Base-by-base conservation (phyloP, 1,140 invertebrate species). In the Lucilia cuprina region DNA sequence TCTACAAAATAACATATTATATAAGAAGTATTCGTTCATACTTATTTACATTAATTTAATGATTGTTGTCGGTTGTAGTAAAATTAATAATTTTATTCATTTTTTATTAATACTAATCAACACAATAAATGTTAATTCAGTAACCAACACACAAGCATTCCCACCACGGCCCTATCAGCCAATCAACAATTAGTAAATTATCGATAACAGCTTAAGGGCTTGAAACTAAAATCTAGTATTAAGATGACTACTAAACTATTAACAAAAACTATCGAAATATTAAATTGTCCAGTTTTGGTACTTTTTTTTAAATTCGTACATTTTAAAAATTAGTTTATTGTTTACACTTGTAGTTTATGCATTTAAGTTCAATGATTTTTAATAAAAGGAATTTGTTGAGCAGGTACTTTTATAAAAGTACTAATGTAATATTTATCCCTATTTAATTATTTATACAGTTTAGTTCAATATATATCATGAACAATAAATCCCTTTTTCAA, bases 21-120 rank as follows among this genome's bases (percentile, higher is more conserved):
- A 10, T 80, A 80, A 50, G 41, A 12, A 21, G 10, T 49, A 47
- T 50, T 47, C n/a, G 34, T 41, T 47, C 47, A 49, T 49, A 50
- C 41, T 49, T 17, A 80, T 80, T 80, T 80, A 80, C 77, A 80
- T 80, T 25, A 19, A 21, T 49, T 21, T 19, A 80, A 80, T 80
- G 77, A 80, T 49, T 78, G 17, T 80, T 49, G 21, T 30, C 41
- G 77, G 47, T 50, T 80, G 77, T 49, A 25, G 10, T 25, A 9
- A 21, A 55, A 70, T 70, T 21, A 25, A 70, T n/a, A 12, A 7
- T 70, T 70, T 70, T 70, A 70, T 19, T 55, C 50, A 55, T 70
- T 70, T 70, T 21, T 25, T 70, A 60, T 60, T n/a, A 60, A 60
- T 12, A 70, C n/a, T 19, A 70, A 70, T 70, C 65, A 21, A 70